phyloP scores from a whole-genome alignment of 2,888 invertebrate species.

The Acrobeloides nanus region DNA sequence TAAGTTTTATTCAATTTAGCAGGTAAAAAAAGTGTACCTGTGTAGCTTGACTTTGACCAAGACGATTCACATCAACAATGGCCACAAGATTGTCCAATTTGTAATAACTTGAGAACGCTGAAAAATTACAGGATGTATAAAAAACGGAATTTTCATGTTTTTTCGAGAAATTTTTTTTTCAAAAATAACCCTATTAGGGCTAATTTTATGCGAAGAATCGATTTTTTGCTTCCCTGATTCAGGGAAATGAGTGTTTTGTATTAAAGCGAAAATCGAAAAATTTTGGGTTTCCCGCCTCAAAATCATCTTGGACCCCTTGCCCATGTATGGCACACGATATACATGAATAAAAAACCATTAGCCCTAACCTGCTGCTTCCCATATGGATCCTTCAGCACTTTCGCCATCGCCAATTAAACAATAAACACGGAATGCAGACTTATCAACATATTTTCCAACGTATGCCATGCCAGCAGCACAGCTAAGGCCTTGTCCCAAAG shows the following conservation, averaged over 20 bases:
- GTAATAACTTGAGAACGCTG: slow-evolving; percentile 81
- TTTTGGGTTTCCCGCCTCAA: too few species aligned
- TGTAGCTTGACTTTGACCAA: slow-evolving; percentile 94
- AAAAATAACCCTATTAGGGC: too few species aligned
- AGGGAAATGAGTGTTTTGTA: too few species aligned
- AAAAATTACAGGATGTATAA: slow-evolving; percentile 6
- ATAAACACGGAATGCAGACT: slow-evolving; percentile 76
- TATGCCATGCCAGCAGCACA: slow-evolving; percentile 97
- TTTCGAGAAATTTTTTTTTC: too few species aligned
- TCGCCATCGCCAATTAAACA: slow-evolving; percentile 96
- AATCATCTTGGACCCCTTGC: too few species aligned
- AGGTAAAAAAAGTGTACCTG: too few species aligned
- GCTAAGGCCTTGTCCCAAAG: slow-evolving; percentile 90
- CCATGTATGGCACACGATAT: too few species aligned
- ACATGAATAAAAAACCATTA: neutral
- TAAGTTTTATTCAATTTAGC: too few species aligned
- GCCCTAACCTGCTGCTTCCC: slow-evolving; percentile 50
- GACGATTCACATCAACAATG: slow-evolving; percentile 89
- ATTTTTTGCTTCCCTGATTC: too few species aligned
- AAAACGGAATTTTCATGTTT: neutral
- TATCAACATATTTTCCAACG: slow-evolving; percentile 79
- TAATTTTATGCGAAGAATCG: too few species aligned
- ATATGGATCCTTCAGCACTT: slow-evolving; percentile 75
- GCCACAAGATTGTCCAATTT: slow-evolving; percentile 91
- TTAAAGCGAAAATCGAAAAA: too few species aligned